phyloP scores from a whole-genome alignment of 92 coral and sea anemone species.

The Micromussa lordhowensis region DNA sequence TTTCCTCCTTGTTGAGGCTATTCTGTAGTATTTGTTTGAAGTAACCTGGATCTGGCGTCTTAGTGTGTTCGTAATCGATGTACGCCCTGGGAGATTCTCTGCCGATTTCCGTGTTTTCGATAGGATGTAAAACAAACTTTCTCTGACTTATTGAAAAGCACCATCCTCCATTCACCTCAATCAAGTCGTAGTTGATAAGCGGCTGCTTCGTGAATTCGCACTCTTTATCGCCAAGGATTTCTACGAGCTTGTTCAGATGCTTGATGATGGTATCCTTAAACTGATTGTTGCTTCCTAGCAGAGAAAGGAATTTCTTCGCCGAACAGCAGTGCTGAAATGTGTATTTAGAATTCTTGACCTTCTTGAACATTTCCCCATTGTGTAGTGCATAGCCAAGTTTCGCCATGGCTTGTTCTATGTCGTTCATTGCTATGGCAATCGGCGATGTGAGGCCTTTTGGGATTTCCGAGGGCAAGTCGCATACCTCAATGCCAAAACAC shows the following conservation, averaged over 20 bases:
- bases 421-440: not conserved
- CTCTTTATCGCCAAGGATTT: not conserved
- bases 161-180: not conserved
- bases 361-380: slow-evolving; percentile 39
- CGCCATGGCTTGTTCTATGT: slow-evolving; percentile 39
- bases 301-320: slow-evolving; percentile 13
- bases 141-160: not conserved
- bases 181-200: not conserved
- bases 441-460: slow-evolving; percentile 4
- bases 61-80: too few species aligned
- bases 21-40: not conserved
- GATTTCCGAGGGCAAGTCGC: not conserved
- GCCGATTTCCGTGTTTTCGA: not conserved
- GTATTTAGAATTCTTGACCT: slow-evolving; percentile 4
- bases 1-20: not conserved
- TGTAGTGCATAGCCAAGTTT: slow-evolving; percentile 35
- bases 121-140: not conserved
- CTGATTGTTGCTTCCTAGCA: not conserved
- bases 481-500: not conserved
- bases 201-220: not conserved
- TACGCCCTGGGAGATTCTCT: not conserved
- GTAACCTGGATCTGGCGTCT: not conserved
- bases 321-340: slow-evolving; percentile 37
- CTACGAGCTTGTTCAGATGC: not conserved
- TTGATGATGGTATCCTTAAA: slow-evolving; percentile 9